phyloP scores from a whole-genome alignment of 2,797 vertebrate genomes.

The Allobates femoralis region DNA sequence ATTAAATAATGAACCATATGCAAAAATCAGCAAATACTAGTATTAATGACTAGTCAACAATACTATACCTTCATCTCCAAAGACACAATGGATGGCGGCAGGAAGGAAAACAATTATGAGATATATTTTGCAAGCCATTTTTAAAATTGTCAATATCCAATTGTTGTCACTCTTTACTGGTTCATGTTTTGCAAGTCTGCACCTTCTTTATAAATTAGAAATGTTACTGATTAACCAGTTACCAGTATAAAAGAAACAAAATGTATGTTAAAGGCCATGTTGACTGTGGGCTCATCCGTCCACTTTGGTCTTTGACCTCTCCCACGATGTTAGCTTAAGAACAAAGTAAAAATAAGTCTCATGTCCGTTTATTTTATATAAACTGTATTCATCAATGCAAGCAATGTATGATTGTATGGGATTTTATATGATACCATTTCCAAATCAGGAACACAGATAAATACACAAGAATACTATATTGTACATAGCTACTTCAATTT shows the following conservation, averaged over 20 bases:
- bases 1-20: background rate
- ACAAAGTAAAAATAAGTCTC: constrained; percentile 13
- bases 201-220: constrained; percentile 34
- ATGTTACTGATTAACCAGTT: constrained; percentile 57
- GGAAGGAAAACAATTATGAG: constrained; percentile 16
- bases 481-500: background rate
- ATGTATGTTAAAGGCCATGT: constrained; percentile 55
- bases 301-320: constrained; percentile 34
- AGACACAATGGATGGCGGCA: background rate
- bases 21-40: background rate
- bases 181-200: constrained; percentile 8
- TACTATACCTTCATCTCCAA: constrained; percentile 53
- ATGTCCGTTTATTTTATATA: background rate
- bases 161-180: background rate
- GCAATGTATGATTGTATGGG: background rate
- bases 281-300: constrained; percentile 21
- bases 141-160: constrained; percentile 5
- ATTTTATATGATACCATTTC: background rate
- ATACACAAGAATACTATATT: background rate
- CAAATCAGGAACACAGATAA: background rate
- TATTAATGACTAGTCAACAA: background rate
- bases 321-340: background rate
- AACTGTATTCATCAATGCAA: background rate
- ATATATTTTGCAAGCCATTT: constrained; percentile 24
- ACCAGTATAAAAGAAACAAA: constrained; percentile 23